phyloP scores from a whole-genome alignment of 2,888 invertebrate species.

The Epicampocera succincta region DNA sequence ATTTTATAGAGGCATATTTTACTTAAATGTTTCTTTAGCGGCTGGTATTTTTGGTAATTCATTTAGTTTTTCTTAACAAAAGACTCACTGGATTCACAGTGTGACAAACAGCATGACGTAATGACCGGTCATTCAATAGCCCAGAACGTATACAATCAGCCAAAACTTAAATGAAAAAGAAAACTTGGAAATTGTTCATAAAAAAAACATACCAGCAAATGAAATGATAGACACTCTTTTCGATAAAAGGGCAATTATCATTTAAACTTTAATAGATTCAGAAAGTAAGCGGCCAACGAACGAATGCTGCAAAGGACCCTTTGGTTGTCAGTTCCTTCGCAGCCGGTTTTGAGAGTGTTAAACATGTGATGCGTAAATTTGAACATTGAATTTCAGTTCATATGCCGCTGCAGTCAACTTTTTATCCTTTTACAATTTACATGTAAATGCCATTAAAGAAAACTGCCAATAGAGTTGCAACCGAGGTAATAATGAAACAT shows the following conservation, averaged over 20 bases:
- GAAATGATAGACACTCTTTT: neutral
- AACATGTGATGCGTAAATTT: neutral
- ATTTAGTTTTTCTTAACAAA: neutral
- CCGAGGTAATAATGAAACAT: neutral
- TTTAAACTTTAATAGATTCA: slow-evolving; percentile 5
- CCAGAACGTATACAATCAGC: no score
- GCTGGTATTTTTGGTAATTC: neutral
- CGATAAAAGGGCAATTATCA: slow-evolving; percentile 1
- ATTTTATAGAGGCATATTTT: neutral
- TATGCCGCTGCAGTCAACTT: slow-evolving; percentile 2
- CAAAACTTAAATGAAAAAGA: no score
- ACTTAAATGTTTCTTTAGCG: neutral
- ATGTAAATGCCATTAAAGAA: slow-evolving; percentile 45
- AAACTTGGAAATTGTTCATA: no score
- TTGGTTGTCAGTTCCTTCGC: no score
- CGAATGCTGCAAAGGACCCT: neutral
- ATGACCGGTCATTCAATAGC: no score
- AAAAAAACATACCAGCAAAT: no score
- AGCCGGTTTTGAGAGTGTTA: no score
- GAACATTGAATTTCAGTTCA: slow-evolving; percentile 18
- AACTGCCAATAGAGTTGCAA: neutral
- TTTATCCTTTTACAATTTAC: neutral
- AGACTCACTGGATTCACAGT: no score
- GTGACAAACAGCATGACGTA: no score
- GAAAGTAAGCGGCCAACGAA: neutral